Conservation (phyloP, 2,797 vertebrate species). For the Gobio occitaniae region DNA sequence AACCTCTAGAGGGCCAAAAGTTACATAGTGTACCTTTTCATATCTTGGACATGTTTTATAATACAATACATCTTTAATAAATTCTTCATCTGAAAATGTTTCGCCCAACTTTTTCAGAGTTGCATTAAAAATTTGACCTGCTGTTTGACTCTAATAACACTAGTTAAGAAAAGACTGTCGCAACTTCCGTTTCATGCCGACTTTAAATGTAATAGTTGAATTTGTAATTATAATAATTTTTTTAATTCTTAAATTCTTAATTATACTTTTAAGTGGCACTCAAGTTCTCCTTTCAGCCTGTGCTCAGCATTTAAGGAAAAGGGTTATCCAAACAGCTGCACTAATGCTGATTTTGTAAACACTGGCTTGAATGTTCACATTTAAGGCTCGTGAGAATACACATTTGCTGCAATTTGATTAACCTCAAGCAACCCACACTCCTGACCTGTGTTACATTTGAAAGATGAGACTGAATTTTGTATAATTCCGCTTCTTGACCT, state of each 20-base stretch:
- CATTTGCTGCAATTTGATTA: constrained; percentile 26
- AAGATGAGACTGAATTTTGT: not conserved
- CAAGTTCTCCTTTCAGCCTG: not conserved
- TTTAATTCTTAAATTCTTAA: not conserved
- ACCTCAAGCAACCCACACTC: constrained; percentile 7
- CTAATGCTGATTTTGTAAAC: constrained; percentile 21
- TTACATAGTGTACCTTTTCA: too few species aligned
- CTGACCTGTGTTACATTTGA: constrained; percentile 6
- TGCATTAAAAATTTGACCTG: too few species aligned
- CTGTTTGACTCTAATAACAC: too few species aligned
- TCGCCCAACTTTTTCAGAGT: too few species aligned
- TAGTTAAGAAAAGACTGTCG: not conserved
- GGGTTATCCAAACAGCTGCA: not conserved
- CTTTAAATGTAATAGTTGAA: not conserved
- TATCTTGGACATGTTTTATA: too few species aligned
- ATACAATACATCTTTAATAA: too few species aligned
- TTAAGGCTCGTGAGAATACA: constrained; percentile 7
- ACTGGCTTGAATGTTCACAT: constrained; percentile 10
- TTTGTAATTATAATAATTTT: not conserved
- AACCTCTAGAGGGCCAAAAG: too few species aligned
- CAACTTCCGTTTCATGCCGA: not conserved
- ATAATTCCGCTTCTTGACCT: constrained; percentile 8
- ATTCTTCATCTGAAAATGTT: too few species aligned
- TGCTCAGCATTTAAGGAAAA: not conserved
- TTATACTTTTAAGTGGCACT: not conserved